These are phyloP conservation scores for Perdita meconis DNA, from an alignment of 2,888 invertebrate species.

Conservation along the genomic window DNA sequence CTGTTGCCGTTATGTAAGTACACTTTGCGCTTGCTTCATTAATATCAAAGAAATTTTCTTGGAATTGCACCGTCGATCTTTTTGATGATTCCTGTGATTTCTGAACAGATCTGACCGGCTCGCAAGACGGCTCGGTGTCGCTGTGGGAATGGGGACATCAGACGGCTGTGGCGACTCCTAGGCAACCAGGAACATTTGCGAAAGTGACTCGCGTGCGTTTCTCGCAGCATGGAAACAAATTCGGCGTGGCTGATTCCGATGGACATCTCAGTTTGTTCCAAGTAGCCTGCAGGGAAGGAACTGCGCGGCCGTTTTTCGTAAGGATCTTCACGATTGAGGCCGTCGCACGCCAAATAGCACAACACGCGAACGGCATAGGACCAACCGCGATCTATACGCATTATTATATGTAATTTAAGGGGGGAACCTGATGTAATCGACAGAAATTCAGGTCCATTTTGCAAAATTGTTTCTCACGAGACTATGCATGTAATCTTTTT, in stretches of 20 bases:
- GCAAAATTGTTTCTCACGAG: no score
- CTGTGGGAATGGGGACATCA: slow-evolving; percentile 99
- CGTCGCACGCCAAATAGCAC: no score
- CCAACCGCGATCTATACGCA: no score
- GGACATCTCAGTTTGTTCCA: slow-evolving; percentile 98
- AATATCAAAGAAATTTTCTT: not conserved
- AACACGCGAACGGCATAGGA: no score
- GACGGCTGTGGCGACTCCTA: slow-evolving; percentile 94
- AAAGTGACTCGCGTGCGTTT: slow-evolving; percentile 98
- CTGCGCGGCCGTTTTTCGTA: slow-evolving; percentile 94
- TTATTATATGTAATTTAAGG: no score
- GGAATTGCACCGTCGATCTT: slow-evolving; percentile 8
- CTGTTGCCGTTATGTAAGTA: slow-evolving; percentile 97
- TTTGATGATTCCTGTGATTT: not conserved
- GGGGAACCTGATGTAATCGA: no score
- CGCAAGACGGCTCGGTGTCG: slow-evolving; percentile 97
- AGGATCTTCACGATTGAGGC: slow-evolving; percentile 84
- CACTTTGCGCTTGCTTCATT: slow-evolving; percentile 73
- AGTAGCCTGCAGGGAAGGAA: slow-evolving; percentile 91
- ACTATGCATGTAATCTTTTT: no score
- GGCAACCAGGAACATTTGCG: slow-evolving; percentile 97
- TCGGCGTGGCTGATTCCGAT: slow-evolving; percentile 99
- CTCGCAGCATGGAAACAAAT: slow-evolving; percentile 98
- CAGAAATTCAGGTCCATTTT: no score
- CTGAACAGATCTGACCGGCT: slow-evolving; percentile 93